Evolutionary conservation across 2,888 invertebrate species (phyloP).

Genomic region (Andrena flavipes): DNA sequence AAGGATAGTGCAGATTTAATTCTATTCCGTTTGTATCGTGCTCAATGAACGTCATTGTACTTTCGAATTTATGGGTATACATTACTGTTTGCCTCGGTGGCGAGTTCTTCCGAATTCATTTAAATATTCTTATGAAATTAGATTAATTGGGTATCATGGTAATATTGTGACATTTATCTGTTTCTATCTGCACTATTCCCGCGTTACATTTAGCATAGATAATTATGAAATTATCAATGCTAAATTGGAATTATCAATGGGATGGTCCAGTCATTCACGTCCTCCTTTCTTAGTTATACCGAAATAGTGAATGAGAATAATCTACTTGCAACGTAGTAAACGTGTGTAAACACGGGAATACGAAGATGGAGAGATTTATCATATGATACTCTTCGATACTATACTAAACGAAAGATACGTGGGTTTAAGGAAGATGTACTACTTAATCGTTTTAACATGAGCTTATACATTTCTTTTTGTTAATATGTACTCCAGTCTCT

Average conservation of each 20-base stretch:
- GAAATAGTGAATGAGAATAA: constrained; percentile 38
- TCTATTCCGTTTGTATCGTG: background rate
- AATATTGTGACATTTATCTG: background rate
- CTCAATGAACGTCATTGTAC: background rate
- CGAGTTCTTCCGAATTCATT: constrained; percentile 12
- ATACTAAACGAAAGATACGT: constrained; percentile 33
- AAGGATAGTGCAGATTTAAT: constrained; percentile 52
- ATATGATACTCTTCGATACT: constrained; percentile 41
- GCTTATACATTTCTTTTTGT: constrained; percentile 36
- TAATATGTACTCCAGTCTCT: constrained; percentile 30
- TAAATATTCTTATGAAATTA: constrained; percentile 11
- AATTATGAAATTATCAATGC: constrained; percentile 31
- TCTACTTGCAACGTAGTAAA: constrained; percentile 30
- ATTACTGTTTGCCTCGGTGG: background rate
- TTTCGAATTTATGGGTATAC: background rate
- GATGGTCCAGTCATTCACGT: constrained; percentile 37
- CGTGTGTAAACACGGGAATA: constrained; percentile 39
- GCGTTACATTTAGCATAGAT: constrained; percentile 44
- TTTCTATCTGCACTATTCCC: constrained; percentile 52
- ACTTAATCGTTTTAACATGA: constrained; percentile 53
- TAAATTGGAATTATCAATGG: too few relatives aligned
- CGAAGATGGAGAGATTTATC: constrained; percentile 40
- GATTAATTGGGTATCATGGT: background rate
- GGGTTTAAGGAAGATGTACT: constrained; percentile 46
- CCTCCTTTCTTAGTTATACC: constrained; percentile 35